Conservation (phyloP, 2,113 vertebrate species). For the Halcyon senegalensis region DNA sequence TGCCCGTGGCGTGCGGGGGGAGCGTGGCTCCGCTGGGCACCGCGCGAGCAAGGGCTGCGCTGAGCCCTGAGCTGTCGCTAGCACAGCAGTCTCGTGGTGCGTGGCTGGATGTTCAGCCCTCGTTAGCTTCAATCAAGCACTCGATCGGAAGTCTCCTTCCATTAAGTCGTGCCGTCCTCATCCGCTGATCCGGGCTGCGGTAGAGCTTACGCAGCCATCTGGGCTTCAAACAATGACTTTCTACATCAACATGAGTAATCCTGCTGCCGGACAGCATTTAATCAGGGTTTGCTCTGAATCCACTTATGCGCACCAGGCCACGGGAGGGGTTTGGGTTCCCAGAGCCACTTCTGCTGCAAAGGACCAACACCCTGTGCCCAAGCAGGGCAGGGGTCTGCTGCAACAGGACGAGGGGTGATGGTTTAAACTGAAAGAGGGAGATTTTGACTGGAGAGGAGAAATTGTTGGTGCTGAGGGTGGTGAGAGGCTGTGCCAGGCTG, state of each 20-base stretch:
- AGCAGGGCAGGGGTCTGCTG: too few relatives aligned
- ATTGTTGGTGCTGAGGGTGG: background rate
- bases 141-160: slow-evolving; percentile 7
- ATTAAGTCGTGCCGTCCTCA: background rate
- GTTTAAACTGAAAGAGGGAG: background rate
- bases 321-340: background rate
- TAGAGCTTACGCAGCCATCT: slow-evolving; percentile 2
- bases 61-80: background rate
- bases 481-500: background rate
- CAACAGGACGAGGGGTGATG: background rate
- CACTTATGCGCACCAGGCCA: background rate
- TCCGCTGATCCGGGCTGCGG: background rate
- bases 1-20: background rate
- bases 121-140: background rate
- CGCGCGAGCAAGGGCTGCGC: background rate
- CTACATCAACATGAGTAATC: slow-evolving; percentile 36
- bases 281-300: background rate
- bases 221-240: slow-evolving; percentile 25
- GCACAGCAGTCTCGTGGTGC: background rate
- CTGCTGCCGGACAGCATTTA: background rate
- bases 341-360: background rate
- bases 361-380: fast-evolving
- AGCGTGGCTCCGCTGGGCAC: fast-evolving
- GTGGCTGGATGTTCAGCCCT: background rate
- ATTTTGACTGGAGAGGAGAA: background rate